These are phyloP conservation scores for Gorsachius magnificus DNA, from an alignment of 2,797 vertebrate genomes.

Conservation along the genomic window DNA sequence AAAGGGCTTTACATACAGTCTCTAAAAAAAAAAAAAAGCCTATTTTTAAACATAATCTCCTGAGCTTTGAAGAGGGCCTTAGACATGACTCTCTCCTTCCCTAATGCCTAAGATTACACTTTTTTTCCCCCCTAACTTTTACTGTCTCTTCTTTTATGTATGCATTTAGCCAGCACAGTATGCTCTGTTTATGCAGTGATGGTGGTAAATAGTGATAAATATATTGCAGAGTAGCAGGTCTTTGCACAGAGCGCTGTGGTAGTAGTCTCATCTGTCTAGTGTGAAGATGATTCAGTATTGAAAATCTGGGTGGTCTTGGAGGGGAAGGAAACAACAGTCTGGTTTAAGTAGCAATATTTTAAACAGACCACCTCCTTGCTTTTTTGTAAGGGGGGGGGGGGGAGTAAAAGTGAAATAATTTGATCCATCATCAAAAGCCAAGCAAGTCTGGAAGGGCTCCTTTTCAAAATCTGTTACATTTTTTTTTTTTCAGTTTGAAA, in stretches of 20 bases:
- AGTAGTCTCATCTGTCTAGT: neutral
- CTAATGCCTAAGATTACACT: neutral
- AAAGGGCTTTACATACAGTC: neutral
- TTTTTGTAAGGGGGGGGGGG: neutral
- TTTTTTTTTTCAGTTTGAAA: neutral
- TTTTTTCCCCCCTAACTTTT: rapidly evolving
- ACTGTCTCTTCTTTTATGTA: neutral
- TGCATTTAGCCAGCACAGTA: neutral
- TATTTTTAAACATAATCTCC: neutral
- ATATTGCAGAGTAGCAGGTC: neutral
- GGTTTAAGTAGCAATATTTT: neutral
- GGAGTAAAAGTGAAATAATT: neutral
- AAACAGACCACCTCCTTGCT: neutral
- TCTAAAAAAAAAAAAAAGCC: neutral
- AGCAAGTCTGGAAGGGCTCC: neutral
- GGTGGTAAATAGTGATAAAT: neutral
- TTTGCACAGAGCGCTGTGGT: neutral
- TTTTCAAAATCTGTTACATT: neutral
- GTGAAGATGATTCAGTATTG: neutral
- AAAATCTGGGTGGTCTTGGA: slow-evolving; percentile 48
- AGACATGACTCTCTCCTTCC: neutral
- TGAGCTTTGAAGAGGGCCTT: neutral
- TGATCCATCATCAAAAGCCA: neutral
- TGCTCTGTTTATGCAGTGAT: neutral
- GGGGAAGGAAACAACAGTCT: slow-evolving; percentile 19